Percentiles rank a stretch among this genome's conserved stretches.
These are phyloP conservation scores for Sepioteuthis lessoniana DNA, from an alignment of 2,888 invertebrate genomes.

Conservation along the genomic window DNA sequence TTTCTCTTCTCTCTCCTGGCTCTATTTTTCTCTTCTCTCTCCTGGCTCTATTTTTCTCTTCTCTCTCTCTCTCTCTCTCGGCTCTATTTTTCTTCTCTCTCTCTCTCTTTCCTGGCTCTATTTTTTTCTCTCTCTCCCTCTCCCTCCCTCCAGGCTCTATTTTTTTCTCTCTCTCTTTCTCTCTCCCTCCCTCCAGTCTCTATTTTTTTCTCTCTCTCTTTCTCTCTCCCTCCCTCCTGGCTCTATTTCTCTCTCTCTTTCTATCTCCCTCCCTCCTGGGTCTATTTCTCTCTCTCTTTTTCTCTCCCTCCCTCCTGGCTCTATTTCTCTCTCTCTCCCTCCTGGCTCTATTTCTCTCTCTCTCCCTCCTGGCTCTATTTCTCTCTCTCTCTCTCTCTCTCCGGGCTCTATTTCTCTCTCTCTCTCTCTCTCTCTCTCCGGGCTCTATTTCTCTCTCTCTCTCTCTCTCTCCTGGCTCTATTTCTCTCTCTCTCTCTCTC, in stretches of 20 bases:
- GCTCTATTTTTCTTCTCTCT: too few species aligned
- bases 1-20: too few species aligned
- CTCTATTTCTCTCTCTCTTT: not conserved
- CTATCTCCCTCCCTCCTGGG: not conserved
- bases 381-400: too few species aligned
- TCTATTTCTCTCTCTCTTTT: not conserved
- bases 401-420: too few species aligned
- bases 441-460: too few species aligned
- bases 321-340: not conserved
- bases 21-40: not conserved
- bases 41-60: fast-evolving
- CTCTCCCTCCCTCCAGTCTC: fast-evolving
- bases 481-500: too few species aligned
- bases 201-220: not conserved
- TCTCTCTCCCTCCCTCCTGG: fast-evolving
- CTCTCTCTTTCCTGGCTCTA: not conserved
- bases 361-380: too few species aligned
- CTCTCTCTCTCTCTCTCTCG: fast-evolving
- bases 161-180: not conserved
- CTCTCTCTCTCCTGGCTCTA: too few species aligned
- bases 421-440: too few species aligned
- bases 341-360: not conserved
- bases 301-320: not conserved
- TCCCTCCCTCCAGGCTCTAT: fast-evolving
- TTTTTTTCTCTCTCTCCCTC: not conserved